Conservation (phyloP, 1,140 invertebrate species). For the Aricia agestis region DNA sequence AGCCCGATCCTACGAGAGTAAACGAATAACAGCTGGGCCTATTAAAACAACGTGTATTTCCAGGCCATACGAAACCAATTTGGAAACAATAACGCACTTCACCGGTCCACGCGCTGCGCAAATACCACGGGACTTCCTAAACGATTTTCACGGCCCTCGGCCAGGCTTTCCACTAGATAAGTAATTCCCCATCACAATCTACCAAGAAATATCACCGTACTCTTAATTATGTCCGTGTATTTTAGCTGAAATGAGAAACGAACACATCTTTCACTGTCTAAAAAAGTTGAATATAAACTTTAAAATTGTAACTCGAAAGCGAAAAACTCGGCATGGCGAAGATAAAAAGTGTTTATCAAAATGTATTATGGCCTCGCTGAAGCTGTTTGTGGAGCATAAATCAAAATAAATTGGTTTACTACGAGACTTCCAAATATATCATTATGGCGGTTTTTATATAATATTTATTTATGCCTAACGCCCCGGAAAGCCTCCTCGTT, state of each 20-base stretch:
- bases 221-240: neutral
- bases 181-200: neutral
- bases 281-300: neutral
- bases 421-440: slow-evolving; percentile 3
- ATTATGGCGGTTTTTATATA: neutral
- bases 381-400: neutral
- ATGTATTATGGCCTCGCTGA: neutral
- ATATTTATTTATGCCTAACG: neutral
- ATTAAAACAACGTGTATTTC: slow-evolving; percentile 21
- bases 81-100: slow-evolving; percentile 28
- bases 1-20: neutral
- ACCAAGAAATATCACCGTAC: neutral
- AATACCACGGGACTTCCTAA: slow-evolving; percentile 26
- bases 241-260: neutral
- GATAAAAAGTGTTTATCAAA: slow-evolving; percentile 9
- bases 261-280: slow-evolving; percentile 3
- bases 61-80: slow-evolving; percentile 25
- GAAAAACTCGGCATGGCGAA: neutral
- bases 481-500: neutral
- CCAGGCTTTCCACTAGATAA: slow-evolving; percentile 21
- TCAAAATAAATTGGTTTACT: slow-evolving; percentile 4
- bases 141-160: slow-evolving; percentile 23
- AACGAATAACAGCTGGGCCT: neutral
- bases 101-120: slow-evolving; percentile 21
- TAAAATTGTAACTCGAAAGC: neutral